These are phyloP conservation scores for Zygogramma bicolorata DNA, from an alignment of 2,888 invertebrate species.

Conservation along the genomic window DNA sequence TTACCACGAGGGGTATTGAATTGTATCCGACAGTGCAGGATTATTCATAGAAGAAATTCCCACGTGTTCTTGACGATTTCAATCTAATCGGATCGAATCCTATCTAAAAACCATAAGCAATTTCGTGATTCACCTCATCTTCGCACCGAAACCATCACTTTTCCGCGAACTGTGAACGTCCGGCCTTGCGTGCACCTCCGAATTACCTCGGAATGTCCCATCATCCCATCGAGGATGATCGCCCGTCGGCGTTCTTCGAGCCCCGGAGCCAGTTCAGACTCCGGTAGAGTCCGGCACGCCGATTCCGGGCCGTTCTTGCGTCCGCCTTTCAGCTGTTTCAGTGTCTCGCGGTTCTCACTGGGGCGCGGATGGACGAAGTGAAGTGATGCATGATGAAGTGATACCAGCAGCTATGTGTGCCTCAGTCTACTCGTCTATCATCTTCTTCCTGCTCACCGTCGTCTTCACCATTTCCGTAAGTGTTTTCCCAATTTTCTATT, in stretches of 20 bases:
- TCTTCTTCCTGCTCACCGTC: constrained; percentile 49
- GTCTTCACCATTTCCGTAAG: constrained; percentile 55
- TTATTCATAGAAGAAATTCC: no score
- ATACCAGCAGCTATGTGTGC: constrained; percentile 60
- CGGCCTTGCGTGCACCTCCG: not conserved
- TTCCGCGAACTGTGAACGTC: constrained; percentile 1
- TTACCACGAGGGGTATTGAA: no score
- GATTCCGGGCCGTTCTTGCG: constrained; percentile 25
- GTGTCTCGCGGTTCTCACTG: constrained; percentile 60
- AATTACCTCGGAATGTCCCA: constrained; percentile 13
- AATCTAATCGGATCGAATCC: no score
- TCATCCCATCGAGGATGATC: not conserved
- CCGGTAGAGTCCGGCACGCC: constrained; percentile 12
- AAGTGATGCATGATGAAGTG: constrained; percentile 59
- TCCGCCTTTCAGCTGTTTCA: constrained; percentile 38
- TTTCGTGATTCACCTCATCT: not conserved
- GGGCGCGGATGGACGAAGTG: constrained; percentile 47
- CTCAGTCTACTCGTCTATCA: constrained; percentile 57
- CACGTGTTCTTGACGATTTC: no score
- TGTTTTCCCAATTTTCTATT: constrained; percentile 14
- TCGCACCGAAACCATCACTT: not conserved
- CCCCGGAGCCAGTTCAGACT: constrained; percentile 3
- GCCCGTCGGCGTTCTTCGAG: not conserved
- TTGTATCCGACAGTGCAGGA: no score
- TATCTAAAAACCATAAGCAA: no score